phyloP scores from a whole-genome alignment of 2,888 invertebrate species.

The Kryphioiulus occultus region DNA sequence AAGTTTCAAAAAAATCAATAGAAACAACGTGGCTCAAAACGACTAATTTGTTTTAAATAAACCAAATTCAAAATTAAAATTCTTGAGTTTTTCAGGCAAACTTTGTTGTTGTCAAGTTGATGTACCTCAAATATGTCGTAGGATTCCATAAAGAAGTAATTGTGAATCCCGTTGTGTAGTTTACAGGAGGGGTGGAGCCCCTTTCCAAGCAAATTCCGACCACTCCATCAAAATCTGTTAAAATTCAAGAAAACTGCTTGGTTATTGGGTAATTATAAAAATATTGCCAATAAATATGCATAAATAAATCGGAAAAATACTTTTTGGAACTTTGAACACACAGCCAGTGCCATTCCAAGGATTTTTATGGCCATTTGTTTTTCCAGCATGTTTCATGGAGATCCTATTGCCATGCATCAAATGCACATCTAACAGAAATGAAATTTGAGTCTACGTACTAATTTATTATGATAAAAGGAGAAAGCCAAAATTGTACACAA shows the following conservation, averaged over 20 bases:
- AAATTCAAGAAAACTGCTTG: too few relatives aligned
- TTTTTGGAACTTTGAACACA: conserved; percentile 77
- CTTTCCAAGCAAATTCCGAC: not conserved
- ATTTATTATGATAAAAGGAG: not conserved
- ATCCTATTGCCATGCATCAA: not conserved
- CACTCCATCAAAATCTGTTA: not conserved
- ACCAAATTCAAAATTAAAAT: too few relatives aligned
- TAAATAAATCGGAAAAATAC: conserved; percentile 59
- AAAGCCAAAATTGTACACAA: not conserved
- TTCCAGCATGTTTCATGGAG: conserved; percentile 96
- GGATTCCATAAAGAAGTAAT: not conserved
- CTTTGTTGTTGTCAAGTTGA: not conserved
- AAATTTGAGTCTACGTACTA: too few relatives aligned
- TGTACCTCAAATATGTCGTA: not conserved
- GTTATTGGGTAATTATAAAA: not conserved
- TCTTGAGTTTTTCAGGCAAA: too few relatives aligned
- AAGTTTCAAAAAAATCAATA: too few relatives aligned
- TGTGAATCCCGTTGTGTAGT: not conserved
- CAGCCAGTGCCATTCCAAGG: conserved; percentile 98
- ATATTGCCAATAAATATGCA: not conserved
- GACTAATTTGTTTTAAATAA: too few relatives aligned
- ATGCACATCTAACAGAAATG: not conserved
- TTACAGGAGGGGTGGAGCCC: not conserved
- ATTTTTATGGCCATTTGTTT: conserved; percentile 95
- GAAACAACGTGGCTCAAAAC: too few relatives aligned